phyloP scores from a whole-genome alignment of 2,888 invertebrate genomes.

The Tupiocoris notatus region DNA sequence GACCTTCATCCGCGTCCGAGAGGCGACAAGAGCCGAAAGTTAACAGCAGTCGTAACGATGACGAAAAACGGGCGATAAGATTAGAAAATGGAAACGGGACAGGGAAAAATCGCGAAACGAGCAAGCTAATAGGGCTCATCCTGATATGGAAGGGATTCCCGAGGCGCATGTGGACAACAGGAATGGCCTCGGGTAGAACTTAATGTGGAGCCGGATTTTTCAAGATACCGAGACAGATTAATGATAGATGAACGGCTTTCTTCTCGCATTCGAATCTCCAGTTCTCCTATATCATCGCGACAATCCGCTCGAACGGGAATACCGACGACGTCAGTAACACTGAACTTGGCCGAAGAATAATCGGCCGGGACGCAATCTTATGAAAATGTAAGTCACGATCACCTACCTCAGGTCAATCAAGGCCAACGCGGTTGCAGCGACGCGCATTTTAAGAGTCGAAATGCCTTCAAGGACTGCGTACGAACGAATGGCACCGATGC shows the following conservation, averaged over 20 bases:
- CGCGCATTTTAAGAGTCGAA: neutral
- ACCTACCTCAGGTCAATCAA: neutral
- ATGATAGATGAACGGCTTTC: no score
- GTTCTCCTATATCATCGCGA: no score
- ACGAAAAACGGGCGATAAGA: neutral
- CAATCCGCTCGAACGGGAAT: no score
- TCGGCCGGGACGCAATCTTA: no score
- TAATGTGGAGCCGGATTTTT: no score
- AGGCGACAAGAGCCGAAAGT: neutral
- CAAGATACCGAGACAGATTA: no score
- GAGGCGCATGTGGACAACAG: no score
- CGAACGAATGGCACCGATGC: neutral
- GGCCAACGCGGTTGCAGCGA: neutral
- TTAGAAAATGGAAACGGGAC: neutral
- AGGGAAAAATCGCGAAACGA: neutral
- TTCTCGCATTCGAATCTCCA: no score
- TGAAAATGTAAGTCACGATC: neutral
- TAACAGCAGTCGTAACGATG: neutral
- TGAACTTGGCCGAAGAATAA: no score
- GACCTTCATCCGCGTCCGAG: neutral
- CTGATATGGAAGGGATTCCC: no score
- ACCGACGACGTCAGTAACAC: no score
- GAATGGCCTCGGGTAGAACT: no score
- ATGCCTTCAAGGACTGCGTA: neutral
- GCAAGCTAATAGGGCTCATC: neutral